These are phyloP conservation scores for Urocitellus parryii DNA, from an alignment of 2,113 vertebrate species.

Conservation along the genomic window DNA sequence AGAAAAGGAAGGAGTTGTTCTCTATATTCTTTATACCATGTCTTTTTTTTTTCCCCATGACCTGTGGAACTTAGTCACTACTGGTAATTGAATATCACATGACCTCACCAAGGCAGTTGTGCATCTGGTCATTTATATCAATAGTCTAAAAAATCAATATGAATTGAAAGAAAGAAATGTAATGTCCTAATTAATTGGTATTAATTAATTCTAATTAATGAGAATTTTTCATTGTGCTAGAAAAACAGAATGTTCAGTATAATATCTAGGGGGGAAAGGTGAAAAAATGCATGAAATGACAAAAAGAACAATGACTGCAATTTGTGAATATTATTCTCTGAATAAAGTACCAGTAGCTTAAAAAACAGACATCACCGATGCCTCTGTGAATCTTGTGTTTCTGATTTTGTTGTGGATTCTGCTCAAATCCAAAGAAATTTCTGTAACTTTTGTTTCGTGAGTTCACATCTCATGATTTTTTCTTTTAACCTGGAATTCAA, in stretches of 20 bases:
- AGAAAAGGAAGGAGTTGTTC: neutral
- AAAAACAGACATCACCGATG: neutral
- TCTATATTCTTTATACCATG: neutral
- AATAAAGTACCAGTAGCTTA: neutral
- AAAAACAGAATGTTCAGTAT: neutral
- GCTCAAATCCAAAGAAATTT: conserved; percentile 35
- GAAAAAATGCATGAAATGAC: conserved; percentile 16
- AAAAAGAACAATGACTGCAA: neutral
- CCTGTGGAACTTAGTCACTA: neutral
- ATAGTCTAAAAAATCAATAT: neutral
- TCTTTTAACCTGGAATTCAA: conserved; percentile 17
- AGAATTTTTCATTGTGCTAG: neutral
- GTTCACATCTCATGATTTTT: conserved; percentile 11
- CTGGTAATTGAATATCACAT: neutral
- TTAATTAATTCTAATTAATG: neutral
- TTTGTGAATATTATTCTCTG: neutral
- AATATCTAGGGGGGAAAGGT: neutral
- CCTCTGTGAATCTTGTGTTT: neutral
- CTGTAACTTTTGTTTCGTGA: neutral
- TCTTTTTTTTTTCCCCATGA: neutral
- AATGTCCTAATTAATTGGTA: neutral
- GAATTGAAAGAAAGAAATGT: neutral
- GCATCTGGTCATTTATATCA: neutral
- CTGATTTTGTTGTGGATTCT: conserved; percentile 31
- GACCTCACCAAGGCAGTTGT: neutral